Conservation (phyloP, 30 jellyfish, hydroid and myxozoan species). For the Rhopilema esculentum region DNA sequence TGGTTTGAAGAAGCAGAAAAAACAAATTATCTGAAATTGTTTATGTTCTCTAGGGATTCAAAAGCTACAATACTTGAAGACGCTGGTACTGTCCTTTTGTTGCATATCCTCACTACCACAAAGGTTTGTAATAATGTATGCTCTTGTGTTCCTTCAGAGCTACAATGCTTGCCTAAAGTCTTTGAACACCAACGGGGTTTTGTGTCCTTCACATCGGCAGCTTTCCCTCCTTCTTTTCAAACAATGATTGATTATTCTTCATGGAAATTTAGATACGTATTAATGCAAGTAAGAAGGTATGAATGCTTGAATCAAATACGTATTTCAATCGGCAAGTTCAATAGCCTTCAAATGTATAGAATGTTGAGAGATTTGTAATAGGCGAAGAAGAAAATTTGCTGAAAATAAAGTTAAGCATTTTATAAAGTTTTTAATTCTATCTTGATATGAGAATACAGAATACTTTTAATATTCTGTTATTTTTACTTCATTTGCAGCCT, state of each 20-base stretch:
- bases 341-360: no score
- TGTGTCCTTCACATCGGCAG: not conserved
- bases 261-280: no score
- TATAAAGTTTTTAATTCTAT: no score
- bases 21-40: not conserved
- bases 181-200: not conserved
- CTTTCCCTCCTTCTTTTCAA: no score
- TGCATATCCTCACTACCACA: constrained; percentile 63
- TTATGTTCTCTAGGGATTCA: constrained; percentile 22
- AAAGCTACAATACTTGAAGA: constrained; percentile 45
- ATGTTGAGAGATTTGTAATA: no score
- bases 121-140: constrained; percentile 22
- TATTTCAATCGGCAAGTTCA: no score
- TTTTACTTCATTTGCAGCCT: constrained; percentile 24
- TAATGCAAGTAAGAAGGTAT: no score
- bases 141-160: not conserved
- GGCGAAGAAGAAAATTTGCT: no score
- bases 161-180: not conserved
- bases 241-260: no score
- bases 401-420: no score
- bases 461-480: not conserved
- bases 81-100: constrained; percentile 56
- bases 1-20: not conserved
- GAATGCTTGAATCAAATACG: no score
- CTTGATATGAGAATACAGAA: no score